A percentile compares a stretch with the other conserved stretches of the same genome.
phyloP scores from a whole-genome alignment of 2,797 vertebrate species.

The Peromyscus attwateri region DNA sequence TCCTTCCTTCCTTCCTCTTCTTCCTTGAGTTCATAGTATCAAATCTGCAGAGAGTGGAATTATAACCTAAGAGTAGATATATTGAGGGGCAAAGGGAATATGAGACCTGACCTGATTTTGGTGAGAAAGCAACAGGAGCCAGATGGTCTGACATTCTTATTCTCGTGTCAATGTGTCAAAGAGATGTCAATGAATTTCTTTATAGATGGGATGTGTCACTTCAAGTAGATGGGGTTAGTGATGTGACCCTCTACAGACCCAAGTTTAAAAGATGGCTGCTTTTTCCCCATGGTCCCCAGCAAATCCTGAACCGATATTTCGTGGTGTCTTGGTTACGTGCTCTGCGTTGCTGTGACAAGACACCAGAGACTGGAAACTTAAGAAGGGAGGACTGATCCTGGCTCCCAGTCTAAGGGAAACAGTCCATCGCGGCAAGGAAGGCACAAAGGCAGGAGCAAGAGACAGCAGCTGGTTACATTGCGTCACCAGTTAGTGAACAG shows the following conservation, averaged over 20 bases:
- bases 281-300: not conserved
- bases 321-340: not conserved
- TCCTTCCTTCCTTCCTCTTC: not conserved
- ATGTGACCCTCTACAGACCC: not conserved
- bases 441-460: not conserved
- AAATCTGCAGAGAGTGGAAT: not conserved
- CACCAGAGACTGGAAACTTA: not conserved
- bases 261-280: not conserved
- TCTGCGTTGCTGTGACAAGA: not conserved
- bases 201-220: not conserved
- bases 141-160: not conserved
- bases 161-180: not conserved
- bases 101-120: not conserved
- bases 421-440: not conserved
- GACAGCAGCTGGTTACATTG: not conserved
- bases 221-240: not conserved
- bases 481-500: not conserved
- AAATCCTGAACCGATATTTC: not conserved
- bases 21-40: not conserved
- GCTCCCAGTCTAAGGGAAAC: not conserved
- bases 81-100: not conserved
- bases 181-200: not conserved
- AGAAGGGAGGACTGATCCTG: not conserved
- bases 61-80: not conserved
- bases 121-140: not conserved